Percentiles rank a stretch among this genome's conserved stretches.
Conservation (phyloP, 2,113 vertebrate species). For the Pholis gunnellus region DNA sequence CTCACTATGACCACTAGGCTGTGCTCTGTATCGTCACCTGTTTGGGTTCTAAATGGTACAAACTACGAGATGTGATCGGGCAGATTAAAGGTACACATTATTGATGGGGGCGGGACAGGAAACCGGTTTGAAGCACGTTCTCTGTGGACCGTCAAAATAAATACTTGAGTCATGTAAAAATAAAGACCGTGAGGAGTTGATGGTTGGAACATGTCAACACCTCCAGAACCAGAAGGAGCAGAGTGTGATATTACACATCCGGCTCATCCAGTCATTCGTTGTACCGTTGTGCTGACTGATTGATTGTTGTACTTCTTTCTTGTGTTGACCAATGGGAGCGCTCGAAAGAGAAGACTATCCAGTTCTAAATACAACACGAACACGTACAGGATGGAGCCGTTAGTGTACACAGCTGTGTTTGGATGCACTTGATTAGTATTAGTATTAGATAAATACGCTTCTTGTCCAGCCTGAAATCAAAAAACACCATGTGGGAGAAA, state of each 20-base stretch:
- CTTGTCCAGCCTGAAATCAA: background rate
- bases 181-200: background rate
- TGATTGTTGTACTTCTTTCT: background rate
- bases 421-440: background rate
- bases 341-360: background rate
- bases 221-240: background rate
- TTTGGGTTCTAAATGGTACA: background rate
- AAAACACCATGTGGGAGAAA: background rate
- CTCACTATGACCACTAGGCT: background rate
- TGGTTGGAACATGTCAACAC: background rate
- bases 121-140: background rate
- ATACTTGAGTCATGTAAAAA: background rate
- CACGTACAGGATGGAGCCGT: conserved; percentile 1
- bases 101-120: background rate
- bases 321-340: background rate
- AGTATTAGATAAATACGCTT: background rate
- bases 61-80: background rate
- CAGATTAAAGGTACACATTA: background rate
- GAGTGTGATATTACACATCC: background rate
- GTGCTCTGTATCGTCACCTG: background rate
- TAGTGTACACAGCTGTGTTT: background rate
- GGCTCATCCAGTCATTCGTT: background rate
- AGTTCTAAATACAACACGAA: background rate
- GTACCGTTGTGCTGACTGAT: background rate
- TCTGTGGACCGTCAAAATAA: background rate